A percentile compares a stretch with the other conserved stretches of the same genome.
Conservation (phyloP, 2,888 invertebrate genomes). For the Protodeltote pygarga region DNA sequence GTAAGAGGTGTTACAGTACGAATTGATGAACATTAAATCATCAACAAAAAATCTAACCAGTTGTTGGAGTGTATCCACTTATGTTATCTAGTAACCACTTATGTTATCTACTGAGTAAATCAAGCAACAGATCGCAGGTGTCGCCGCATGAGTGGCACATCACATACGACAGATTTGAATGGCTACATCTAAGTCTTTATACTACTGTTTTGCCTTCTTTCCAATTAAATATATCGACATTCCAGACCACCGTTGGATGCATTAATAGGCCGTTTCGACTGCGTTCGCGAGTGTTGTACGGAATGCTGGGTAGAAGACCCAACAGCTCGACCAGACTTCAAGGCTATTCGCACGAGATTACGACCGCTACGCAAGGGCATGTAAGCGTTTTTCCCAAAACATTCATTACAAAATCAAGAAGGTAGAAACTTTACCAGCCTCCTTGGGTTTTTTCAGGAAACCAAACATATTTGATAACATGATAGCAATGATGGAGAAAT, state of each 20-base stretch:
- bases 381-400: slow-evolving; percentile 84
- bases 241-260: slow-evolving; percentile 92
- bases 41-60: no score
- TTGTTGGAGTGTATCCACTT: no score
- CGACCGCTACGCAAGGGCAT: slow-evolving; percentile 95
- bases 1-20: no score
- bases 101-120: no score
- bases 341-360: slow-evolving; percentile 91
- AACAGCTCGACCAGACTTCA: slow-evolving; percentile 94
- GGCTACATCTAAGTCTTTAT: no score
- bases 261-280: slow-evolving; percentile 93
- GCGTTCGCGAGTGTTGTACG: slow-evolving; percentile 93
- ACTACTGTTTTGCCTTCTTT: no score
- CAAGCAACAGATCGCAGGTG: no score
- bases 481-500: slow-evolving; percentile 99
- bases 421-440: not conserved
- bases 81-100: no score
- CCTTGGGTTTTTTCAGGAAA: slow-evolving; percentile 88
- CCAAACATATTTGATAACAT: slow-evolving; percentile 99
- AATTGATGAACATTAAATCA: no score
- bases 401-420: no score
- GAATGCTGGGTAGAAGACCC: slow-evolving; percentile 96
- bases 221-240: not conserved
- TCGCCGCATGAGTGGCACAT: no score
- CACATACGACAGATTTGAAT: no score